Evolutionary conservation across 2,888 invertebrate species (phyloP), one percentile per base, ranked within the genome.

Genomic region (Dascillus cervinus): DNA sequence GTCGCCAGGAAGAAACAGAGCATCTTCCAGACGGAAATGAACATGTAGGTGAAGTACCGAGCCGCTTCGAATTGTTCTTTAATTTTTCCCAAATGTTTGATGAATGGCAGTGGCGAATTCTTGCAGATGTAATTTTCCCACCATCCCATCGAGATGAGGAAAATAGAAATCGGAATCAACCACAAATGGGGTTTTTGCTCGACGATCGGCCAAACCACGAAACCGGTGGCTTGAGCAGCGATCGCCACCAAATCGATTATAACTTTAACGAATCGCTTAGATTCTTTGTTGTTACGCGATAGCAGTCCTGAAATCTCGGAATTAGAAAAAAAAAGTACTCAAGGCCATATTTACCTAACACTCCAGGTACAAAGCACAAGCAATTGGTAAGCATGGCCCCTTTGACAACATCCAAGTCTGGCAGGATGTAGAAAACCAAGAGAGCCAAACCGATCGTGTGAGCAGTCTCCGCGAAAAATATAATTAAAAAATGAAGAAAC

Each of bases 121-220:
- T 79, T 73, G 34, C 88, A 85, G 1, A 94, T 88, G 58, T 89
- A 97, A 65, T 97, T 97, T 65, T 97, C 96, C 97, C 97, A 97
- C 92, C 95, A 96, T 12, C 90, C 89, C 20, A 89, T 73, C 1
- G 96, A 96, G 42, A 91, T 83, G 50, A 92, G 75, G 31, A 91
- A 64, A 19, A 91, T 75, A 1, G 91, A 75, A 0, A 89, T 69
- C 1, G 95, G 92, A 47, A 96, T 86, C 23, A 90, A 70, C 87
- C 87, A 90, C 20, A 89, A 63, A 29, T 79, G 76, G 0, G 80
- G 77, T 40, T 79, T 77, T 41, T 78, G 79, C 58, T 87, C 82
- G 37, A 85, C 67, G 31, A 88, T 64, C n/a, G 92, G 91, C 89
- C 91, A 94, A 9, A 91, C 81, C 37, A 94, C 80, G 49, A 94